phyloP scores from a whole-genome alignment of 2,113 vertebrate species.

The Bujurquina vittata region DNA sequence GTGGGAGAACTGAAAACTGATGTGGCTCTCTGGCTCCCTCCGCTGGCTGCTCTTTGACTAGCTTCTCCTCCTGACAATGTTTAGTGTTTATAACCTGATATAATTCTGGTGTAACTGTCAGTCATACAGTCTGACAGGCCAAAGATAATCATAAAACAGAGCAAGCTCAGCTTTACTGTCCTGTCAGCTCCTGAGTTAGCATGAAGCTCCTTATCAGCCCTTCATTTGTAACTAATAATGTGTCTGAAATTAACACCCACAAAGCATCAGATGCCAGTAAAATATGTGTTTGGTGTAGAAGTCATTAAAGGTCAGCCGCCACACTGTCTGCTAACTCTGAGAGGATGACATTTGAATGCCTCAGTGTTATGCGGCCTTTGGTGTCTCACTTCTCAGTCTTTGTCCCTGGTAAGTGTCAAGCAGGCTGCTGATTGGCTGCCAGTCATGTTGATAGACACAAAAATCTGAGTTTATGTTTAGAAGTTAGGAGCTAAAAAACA shows the following conservation, averaged over 20 bases:
- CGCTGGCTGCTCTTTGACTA: constrained; percentile 34
- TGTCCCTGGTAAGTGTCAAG: background rate
- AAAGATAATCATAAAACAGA: background rate
- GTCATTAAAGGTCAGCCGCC: constrained; percentile 36
- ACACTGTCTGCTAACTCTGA: background rate
- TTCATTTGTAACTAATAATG: background rate
- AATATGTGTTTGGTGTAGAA: background rate
- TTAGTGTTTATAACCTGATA: background rate
- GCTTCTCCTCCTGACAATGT: background rate
- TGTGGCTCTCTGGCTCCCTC: constrained; percentile 53
- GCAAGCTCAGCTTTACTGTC: background rate
- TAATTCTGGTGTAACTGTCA: background rate
- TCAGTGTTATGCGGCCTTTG: constrained; percentile 8
- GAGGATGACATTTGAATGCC: constrained; percentile 44
- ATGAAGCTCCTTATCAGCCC: background rate
- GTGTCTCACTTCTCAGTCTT: background rate
- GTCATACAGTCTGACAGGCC: background rate
- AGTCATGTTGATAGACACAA: background rate
- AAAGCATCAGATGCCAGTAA: background rate
- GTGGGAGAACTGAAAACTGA: background rate
- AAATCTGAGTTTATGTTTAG: background rate
- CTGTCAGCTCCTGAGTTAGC: background rate
- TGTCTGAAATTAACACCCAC: constrained; percentile 1
- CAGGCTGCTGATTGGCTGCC: constrained; percentile 23
- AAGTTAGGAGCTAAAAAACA: background rate